A percentile compares a stretch with the other conserved stretches of the same genome.
These are phyloP conservation scores for Pachyseris speciosa DNA, from an alignment of 64 coral and sea anemone genomes.

Conservation along the genomic window DNA sequence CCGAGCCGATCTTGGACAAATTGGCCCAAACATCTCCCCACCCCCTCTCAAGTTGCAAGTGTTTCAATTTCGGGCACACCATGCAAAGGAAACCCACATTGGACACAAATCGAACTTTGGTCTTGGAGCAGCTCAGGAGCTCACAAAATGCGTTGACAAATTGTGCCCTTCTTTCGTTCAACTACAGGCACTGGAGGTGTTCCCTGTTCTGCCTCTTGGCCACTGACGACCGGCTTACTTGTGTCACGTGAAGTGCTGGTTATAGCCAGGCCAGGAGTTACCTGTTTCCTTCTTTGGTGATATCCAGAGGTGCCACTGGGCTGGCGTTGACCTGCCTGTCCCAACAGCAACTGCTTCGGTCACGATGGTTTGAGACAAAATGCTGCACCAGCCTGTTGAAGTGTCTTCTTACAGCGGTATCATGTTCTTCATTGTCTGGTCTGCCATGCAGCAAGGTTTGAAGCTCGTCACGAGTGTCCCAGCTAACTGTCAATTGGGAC, in stretches of 20 bases:
- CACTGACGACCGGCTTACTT: neutral
- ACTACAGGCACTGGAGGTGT: no score
- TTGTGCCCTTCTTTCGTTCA: neutral
- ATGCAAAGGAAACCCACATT: neutral
- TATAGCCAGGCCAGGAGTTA: neutral
- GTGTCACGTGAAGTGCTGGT: neutral
- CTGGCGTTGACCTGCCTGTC: neutral
- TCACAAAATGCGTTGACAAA: neutral
- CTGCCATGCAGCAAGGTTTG: neutral
- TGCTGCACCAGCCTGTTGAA: neutral
- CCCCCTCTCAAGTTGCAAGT: conserved; percentile 1
- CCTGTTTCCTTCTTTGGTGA: neutral
- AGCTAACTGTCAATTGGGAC: no score
- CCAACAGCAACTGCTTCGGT: neutral
- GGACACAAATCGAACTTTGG: neutral
- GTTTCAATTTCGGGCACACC: neutral
- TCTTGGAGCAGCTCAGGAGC: neutral
- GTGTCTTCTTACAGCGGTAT: neutral
- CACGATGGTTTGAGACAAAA: neutral
- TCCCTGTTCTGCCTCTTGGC: no score
- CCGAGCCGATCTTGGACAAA: neutral
- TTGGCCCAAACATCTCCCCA: neutral
- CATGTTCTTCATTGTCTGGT: neutral
- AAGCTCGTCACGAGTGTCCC: neutral
- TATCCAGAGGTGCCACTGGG: neutral